Percentiles rank a stretch among this genome's conserved stretches.
These are phyloP conservation scores for Phymanthus crucifer DNA, from an alignment of 92 coral and sea anemone species.

Conservation along the genomic window DNA sequence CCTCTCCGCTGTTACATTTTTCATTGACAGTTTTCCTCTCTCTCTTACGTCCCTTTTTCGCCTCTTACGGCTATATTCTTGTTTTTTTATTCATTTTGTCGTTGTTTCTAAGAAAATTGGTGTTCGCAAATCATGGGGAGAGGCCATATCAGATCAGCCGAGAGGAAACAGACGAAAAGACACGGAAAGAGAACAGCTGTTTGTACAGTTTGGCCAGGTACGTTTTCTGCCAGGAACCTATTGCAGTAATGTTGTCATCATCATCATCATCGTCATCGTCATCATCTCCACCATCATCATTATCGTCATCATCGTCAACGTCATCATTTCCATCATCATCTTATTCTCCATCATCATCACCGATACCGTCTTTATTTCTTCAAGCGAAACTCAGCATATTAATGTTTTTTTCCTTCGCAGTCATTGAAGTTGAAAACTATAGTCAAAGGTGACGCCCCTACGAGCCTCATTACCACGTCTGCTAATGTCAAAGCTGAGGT, in stretches of 20 bases:
- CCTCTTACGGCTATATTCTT: neutral
- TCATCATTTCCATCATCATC: too few species aligned
- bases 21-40: neutral
- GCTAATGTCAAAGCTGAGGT: constrained; percentile 78
- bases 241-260: too few species aligned
- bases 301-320: too few species aligned
- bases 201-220: constrained; percentile 90
- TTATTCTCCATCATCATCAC: too few species aligned
- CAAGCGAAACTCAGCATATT: neutral
- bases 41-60: neutral
- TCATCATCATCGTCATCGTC: too few species aligned
- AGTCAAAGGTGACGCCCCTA: constrained; percentile 87
- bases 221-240: neutral
- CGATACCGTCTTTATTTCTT: neutral
- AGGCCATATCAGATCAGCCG: constrained; percentile 72
- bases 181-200: constrained; percentile 75
- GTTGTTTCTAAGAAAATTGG: constrained; percentile 68
- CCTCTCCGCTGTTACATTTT: neutral
- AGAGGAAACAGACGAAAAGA: constrained; percentile 81
- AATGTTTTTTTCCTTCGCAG: constrained; percentile 21
- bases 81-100: neutral
- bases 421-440: constrained; percentile 80
- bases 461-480: constrained; percentile 74
- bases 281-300: too few species aligned
- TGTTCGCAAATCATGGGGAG: constrained; percentile 88